These are phyloP conservation scores for Copidosoma aretas DNA, from an alignment of 2,888 invertebrate genomes.

Conservation along the genomic window DNA sequence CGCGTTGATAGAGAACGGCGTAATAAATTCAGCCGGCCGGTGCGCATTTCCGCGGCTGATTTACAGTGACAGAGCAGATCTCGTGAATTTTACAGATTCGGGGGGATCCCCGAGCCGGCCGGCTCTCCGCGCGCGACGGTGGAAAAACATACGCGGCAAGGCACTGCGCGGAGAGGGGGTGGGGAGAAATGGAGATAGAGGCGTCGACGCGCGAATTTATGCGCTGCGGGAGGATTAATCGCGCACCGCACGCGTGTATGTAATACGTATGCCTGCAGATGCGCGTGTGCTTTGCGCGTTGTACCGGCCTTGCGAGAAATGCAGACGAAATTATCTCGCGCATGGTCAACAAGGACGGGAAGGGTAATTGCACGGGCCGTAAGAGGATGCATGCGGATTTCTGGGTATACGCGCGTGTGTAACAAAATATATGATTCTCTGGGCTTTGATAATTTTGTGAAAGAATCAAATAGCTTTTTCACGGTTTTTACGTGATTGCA, in stretches of 20 bases:
- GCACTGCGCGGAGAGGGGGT: too few species aligned
- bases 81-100: conserved; percentile 20
- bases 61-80: conserved; percentile 20
- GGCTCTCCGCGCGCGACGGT: not conserved
- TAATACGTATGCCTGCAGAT: too few species aligned
- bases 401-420: too few species aligned
- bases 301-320: not conserved
- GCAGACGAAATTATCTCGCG: not conserved
- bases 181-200: too few species aligned
- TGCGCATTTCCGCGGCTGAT: conserved; percentile 21
- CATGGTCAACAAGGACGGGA: not conserved
- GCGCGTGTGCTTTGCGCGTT: too few species aligned
- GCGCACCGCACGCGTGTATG: not conserved
- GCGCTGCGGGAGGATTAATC: not conserved
- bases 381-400: too few species aligned
- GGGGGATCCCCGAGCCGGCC: not conserved
- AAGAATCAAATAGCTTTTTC: too few species aligned
- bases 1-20: conserved; percentile 10
- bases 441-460: too few species aligned
- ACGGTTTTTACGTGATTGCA: too few species aligned
- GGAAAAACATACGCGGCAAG: not conserved
- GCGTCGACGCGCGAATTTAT: too few species aligned
- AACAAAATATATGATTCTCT: too few species aligned
- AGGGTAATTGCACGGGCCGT: not conserved
- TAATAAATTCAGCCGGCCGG: conserved; percentile 19